Evolutionary conservation across 1,140 invertebrate genomes (phyloP), one percentile per base, ranked within the genome.

Genomic region (Drosophila nikananu): DNA sequence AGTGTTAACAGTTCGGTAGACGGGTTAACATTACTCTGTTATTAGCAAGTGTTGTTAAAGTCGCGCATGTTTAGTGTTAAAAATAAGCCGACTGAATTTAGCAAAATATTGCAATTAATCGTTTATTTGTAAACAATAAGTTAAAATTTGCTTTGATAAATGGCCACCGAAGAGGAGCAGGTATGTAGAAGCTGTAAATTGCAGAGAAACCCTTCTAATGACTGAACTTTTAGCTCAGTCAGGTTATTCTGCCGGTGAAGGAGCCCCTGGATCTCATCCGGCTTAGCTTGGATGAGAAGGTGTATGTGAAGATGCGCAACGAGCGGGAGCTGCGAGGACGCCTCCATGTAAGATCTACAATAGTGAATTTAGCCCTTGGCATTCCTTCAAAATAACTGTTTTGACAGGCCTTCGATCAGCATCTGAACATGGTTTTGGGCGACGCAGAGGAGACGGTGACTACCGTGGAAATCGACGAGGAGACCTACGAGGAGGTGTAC

Each of bases 281-380:
- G 70, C 94, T 99, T 5, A 99, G 98, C 94, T 95, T 99, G 75
- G 99, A 99, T 94, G 99, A 99, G 94, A 95, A 97, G 87, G 99
- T 99, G 91, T 99, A 99, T 92, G 98, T 99, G 0, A 99, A 99
- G 95, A 99, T 99, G 98, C 95, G 98, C 63, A 99, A 99, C 94
- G 99, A 99, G 91, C 94, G 99, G 68, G 99, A 99, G 94, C 94
- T 99, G 17, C 94, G 97, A 71, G 99, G 99, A 30, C 95, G 98
- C 90, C 94, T 99, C 44, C 98, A 99, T 94, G 98, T 99, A 95
- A 96, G 95, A 94, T 73, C 27, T 17, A 35, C 30, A 21, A 9
- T 35, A 10, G 19, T 12, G 19, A 2, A 10, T 6, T 1, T 39
- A 1, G 19, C 12, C 5, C 32, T 9, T 2, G 19, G 41, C 0